Conservation (phyloP, 2,113 vertebrate species). For the Microtus ochrogaster region DNA sequence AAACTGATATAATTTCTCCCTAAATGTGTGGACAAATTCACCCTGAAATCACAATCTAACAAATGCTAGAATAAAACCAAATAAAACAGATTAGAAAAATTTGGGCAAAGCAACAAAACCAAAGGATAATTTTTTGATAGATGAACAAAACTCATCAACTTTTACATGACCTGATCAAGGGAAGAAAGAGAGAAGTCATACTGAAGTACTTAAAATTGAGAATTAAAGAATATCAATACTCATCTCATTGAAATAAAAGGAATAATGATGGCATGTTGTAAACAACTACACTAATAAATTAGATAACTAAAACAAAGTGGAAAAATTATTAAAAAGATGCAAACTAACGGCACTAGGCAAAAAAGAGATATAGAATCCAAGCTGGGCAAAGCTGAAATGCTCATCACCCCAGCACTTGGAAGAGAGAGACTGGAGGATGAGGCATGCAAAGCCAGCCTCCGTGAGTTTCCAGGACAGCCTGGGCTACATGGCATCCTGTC, state of each 20-base stretch:
- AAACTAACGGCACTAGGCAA: not conserved
- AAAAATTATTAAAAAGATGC: not conserved
- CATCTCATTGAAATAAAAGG: not conserved
- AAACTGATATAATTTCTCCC: not conserved
- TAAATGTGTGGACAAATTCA: not conserved
- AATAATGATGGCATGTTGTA: not conserved
- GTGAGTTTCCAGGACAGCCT: not conserved
- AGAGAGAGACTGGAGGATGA: not conserved
- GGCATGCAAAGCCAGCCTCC: not conserved
- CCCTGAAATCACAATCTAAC: not conserved
- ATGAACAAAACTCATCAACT: not conserved
- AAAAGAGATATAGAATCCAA: conserved; percentile 20
- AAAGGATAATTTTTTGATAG: not conserved
- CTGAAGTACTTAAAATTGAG: conserved; percentile 26
- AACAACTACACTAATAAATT: not conserved
- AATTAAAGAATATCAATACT: not conserved
- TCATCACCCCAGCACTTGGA: not conserved
- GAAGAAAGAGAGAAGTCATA: not conserved
- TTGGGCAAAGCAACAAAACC: not conserved
- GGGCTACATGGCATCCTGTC: not conserved
- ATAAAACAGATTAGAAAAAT: not conserved
- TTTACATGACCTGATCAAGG: not conserved
- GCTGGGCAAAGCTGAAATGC: not conserved
- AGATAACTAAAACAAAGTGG: not conserved
- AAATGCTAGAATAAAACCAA: not conserved